Evolutionary conservation across 92 coral and sea anemone genomes (phyloP).

Genomic region (Hydrozoanthus gracilis): DNA sequence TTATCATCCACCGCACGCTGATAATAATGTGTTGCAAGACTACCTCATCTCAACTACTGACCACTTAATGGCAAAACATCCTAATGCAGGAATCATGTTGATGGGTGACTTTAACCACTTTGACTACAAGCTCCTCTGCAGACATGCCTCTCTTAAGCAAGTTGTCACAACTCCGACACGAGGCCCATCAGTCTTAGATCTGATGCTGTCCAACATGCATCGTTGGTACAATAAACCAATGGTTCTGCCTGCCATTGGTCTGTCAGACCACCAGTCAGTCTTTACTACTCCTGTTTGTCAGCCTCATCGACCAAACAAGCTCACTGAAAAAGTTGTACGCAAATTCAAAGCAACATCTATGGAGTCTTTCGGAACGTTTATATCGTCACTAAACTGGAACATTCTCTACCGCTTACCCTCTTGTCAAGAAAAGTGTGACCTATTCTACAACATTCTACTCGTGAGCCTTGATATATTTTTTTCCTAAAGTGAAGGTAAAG

Average conservation of each 20-base stretch:
- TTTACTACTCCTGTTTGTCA: constrained; percentile 42
- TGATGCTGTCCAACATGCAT: constrained; percentile 51
- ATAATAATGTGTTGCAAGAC: constrained; percentile 14
- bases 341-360: constrained; percentile 34
- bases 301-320: constrained; percentile 40
- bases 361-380: constrained; percentile 30
- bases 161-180: constrained; percentile 38
- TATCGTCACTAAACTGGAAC: constrained; percentile 39
- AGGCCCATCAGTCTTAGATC: constrained; percentile 38
- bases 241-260: constrained; percentile 45
- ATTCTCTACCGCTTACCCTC: constrained; percentile 41
- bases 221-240: constrained; percentile 36
- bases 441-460: constrained; percentile 39
- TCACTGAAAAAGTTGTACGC: constrained; percentile 37
- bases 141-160: constrained; percentile 52
- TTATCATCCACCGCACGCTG: constrained; percentile 31
- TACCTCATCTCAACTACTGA: constrained; percentile 43
- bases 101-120: constrained; percentile 52
- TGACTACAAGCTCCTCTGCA: constrained; percentile 44
- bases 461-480: constrained; percentile 35
- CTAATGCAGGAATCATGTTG: constrained; percentile 45
- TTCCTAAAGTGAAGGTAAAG: constrained; percentile 30
- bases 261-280: constrained; percentile 50
- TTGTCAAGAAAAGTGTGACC: constrained; percentile 44
- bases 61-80: constrained; percentile 33